Base-by-base conservation (phyloP, 2,888 invertebrate genomes). In the Bhutanitis thaidina region DNA sequence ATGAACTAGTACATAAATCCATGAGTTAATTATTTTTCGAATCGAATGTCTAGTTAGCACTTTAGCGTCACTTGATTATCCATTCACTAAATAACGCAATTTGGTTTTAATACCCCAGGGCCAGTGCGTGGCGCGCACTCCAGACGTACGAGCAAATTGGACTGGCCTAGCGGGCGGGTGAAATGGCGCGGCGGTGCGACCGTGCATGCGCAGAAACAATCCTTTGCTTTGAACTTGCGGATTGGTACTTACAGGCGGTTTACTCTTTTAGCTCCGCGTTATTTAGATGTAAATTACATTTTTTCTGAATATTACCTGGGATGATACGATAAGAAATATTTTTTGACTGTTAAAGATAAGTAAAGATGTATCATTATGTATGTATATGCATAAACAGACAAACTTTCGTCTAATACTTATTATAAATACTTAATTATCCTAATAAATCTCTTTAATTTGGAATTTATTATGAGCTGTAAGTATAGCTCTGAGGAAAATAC, bases 241-340 rank as follows among this genome's bases (percentile, higher is more conserved):
- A 51, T 46, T 51, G 51, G 51, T 41, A 46, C 51, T 52, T 45
- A 36, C 37, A 41, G 41, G 49, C 36, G 49, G 49, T 37, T 49
- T 36, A 43, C 43, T 43, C 36, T 37, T 29, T 45, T 37, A 30
- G 43, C 43, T 39, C 36, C 32, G 25, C 20, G 30, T 30, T 43
- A 20, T 30, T 36, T 40, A 27, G 41, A 46, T 46, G 40, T 12
- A 34, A 34, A 32, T 43, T 9, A 34, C 34, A 35, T 20, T 43
- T 29, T 25, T 35, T n/a, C 27, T 29, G 27, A 15, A n/a, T 48
- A 41, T 29, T 29, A 34, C 20, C 20, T 3, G 20, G 5, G 20
- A 5, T 20, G 3, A 20, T 20, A 20, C 20, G 3, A 20, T 3
- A 20, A 20, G 5, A 20, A 20, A 5, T 20, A 20, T 20, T 3